Base-by-base conservation (phyloP, 1,140 invertebrate species). In the Dysdera silvatica region DNA sequence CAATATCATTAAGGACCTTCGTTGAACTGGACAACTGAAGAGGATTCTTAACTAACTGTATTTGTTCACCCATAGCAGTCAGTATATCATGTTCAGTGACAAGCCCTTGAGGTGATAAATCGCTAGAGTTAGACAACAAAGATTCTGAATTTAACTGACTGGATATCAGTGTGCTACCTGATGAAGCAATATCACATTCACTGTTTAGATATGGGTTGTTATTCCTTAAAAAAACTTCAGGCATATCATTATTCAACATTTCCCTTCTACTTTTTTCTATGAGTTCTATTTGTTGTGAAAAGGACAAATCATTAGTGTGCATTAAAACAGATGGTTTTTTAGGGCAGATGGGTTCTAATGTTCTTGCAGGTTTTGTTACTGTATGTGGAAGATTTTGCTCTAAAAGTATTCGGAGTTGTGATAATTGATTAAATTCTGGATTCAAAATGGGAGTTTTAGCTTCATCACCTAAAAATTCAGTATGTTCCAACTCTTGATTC, bases 381-480 rank as follows among this genome's bases (percentile, higher is more conserved):
- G n/a, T n/a, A 54, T 23, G 5, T 23, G 67, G 67, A 48, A 85
- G 75, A 74, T 86, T 86, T 66, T 85, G 82, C 69, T 87, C 84
- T 31, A 88, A 73, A 41, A 88, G 79, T 66, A 84, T 80, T 63
- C 87, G 76, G 14, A 89, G 69, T 57, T 88, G 86, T 0, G 85
- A 87, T 45, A 87, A 78, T 71, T 87, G 84, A 67, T 55, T 56
- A 7, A 53, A 37, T 37, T 62, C 45, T 8, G 45, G n/a, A 18
- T 5, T 14, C 6, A 18, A 5, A 8, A 3, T 3, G 4, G 12
- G 5, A 41, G n/a, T 41, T 41, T 6, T 12, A 14, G 40, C 4
- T 20, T 41, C 16, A 3, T 18, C 16, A 41, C 14, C 23, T 41
- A 41, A 4, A 41, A 5, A 18, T 41, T 41, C 40, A 18, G 40